These are phyloP conservation scores for Odontamblyopus rebecca DNA, from an alignment of 2,797 vertebrate genomes.

Conservation along the genomic window DNA sequence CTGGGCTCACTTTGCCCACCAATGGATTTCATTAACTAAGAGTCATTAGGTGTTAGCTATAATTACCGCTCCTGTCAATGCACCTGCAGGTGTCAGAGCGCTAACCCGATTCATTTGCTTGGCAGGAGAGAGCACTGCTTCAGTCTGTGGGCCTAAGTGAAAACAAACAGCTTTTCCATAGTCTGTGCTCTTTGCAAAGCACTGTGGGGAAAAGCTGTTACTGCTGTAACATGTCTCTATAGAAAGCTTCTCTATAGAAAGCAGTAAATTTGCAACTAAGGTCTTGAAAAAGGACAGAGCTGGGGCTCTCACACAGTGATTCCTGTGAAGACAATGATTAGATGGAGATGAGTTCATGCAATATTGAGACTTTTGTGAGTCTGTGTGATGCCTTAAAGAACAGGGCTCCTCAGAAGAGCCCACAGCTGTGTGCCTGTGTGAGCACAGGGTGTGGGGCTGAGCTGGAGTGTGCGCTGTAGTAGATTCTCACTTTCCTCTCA, in stretches of 20 bases:
- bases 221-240: conserved; percentile 18
- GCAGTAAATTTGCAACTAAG: conserved; percentile 35
- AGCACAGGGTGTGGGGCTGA: conserved; percentile 48
- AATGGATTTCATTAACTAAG: conserved; percentile 93
- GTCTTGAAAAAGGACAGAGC: not conserved
- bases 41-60: conserved; percentile 96
- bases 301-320: not conserved
- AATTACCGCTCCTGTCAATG: conserved; percentile 90
- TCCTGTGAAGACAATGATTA: not conserved
- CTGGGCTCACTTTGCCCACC: conserved; percentile 84
- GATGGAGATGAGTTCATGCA: conserved; percentile 25
- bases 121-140: conserved; percentile 27
- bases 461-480: conserved; percentile 56
- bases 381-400: conserved; percentile 22
- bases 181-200: conserved; percentile 33
- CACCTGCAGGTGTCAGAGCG: conserved; percentile 89
- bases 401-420: conserved; percentile 31
- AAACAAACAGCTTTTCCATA: conserved; percentile 42
- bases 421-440: conserved; percentile 53
- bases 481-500: conserved; percentile 42
- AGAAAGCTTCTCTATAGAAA: conserved; percentile 33
- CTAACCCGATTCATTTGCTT: conserved; percentile 62
- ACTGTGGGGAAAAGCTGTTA: not conserved
- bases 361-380: not conserved
- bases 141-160: conserved; percentile 26